Evolutionary conservation across 2,888 invertebrate genomes (phyloP).

Genomic region (Caenorhabditis parvicauda): DNA sequence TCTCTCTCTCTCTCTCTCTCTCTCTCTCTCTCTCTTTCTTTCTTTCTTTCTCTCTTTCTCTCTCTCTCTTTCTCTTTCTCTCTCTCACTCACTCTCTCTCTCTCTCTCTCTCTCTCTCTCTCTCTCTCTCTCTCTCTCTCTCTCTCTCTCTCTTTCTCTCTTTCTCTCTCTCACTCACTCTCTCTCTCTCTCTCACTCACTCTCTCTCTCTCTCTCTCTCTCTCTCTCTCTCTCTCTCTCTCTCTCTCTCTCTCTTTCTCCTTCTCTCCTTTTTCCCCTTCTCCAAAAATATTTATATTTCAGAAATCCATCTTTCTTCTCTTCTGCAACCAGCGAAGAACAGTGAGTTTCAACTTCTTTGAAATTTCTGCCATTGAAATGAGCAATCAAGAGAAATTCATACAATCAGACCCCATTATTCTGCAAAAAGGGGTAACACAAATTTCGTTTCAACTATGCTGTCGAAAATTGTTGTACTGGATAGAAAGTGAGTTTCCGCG

Average conservation of each 20-base stretch:
- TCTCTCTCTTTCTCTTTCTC: conserved; percentile 7
- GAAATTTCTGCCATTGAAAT: too few relatives aligned
- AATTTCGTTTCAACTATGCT: too few relatives aligned
- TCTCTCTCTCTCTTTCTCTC: conserved; percentile 5
- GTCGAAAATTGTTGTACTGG: too few relatives aligned
- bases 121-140: conserved; percentile 4
- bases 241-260: background rate
- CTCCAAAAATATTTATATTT: conserved; percentile 1
- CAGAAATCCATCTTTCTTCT: background rate
- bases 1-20: background rate
- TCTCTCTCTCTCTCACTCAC: conserved; percentile 9
- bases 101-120: conserved; percentile 1
- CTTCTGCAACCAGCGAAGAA: conserved; percentile 1
- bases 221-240: background rate
- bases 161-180: background rate
- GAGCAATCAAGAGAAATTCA: too few relatives aligned
- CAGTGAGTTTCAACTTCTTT: too few relatives aligned
- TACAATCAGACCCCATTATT: too few relatives aligned
- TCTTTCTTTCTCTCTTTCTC: conserved; percentile 5
- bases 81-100: conserved; percentile 7
- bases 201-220: conserved; percentile 2
- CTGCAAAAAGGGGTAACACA: too few relatives aligned
- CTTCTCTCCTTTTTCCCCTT: background rate
- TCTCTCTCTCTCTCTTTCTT: conserved; percentile 5
- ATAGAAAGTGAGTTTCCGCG: too few relatives aligned